Evolutionary conservation across 2,797 vertebrate species (phyloP), one percentile per base, ranked within the genome.

Genomic region (Anisognathus igniventris): DNA sequence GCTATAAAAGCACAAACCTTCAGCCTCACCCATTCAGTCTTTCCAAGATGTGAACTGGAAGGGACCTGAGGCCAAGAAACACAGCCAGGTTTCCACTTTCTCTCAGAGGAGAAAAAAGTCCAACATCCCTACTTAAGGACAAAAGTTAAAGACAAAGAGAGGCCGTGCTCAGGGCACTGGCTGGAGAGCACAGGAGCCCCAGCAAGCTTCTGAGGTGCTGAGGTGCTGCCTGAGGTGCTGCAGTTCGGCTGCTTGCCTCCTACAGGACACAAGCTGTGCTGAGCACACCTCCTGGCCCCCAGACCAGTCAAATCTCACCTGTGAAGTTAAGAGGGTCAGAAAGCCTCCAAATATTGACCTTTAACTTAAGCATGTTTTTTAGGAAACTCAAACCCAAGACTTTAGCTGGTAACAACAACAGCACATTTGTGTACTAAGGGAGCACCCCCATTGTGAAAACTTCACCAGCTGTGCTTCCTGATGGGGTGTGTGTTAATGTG

Each of bases 101-200:
- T 70, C 42, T 31, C 20, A 85, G 53, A 84, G 44, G 10, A 64
- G 11, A 48, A 86, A 71, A 4, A 6, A 23, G 6, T 16, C 28
- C 31, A 31, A 56, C 30, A 85, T 2, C 16, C 23, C 21, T n/a
- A 57, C 53, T 61, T 57, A 75, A 86, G 75, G 33, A 66, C 27
- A 78, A 73, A 71, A 28, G 35, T 60, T 53, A 68, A 86, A 76
- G 44, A 66, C 28, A 78, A 76, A 68, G 18, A 23, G 23, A 48
- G 31, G 5, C 30, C 0, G 0, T 1, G 24, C n/a, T 50, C 13
- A 0, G 33, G 68, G 65, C 16, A 20, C 51, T 31, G 47, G 14
- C 1, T 4, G 7, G 18, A 27, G 33, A 70, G 23, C 0, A 3
- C 9, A 64, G 1, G 56, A 68, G 33, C 28, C 45, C 47, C 18